Evolutionary conservation across 2,113 vertebrate genomes (phyloP), one percentile per base, ranked within the genome.

Genomic region (Chlorodrepanis virens): DNA sequence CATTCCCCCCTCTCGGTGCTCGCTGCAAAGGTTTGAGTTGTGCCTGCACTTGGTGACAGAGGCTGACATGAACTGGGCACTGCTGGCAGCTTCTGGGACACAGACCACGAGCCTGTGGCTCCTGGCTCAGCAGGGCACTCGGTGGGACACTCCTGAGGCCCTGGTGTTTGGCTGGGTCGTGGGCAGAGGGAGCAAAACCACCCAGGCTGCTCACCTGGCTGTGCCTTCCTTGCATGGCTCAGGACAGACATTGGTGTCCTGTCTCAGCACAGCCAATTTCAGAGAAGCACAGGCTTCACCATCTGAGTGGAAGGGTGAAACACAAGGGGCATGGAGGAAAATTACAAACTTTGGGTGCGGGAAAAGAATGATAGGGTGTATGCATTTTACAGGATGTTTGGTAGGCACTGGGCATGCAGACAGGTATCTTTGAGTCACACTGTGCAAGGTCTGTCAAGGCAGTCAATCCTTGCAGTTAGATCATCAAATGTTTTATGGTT

Each of bases 91-190:
- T 35, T 28, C 20, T 61, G 63, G 40, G n/a, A 17, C 8, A 31
- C 22, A 40, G 28, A 25, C 44, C 20, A 3, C 6, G 45, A 75
- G 81, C 12, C 64, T 23, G 10, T 67, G 52, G 60, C 53, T 50
- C 50, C 37, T 21, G 16, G 42, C 22, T 88, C 11, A 13, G 44
- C 8, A 12, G 8, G 8, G 6, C 40, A 14, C 59, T 37, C 42
- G 5, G 0, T 0, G 2, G 15, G 33, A 2, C 27, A 42, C 23
- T 3, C 0, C 11, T 56, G 20, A n/a, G 8, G 24, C 18, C 5
- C 14, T 12, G 2, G 9, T 5, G 5, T 53, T n/a, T 29, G 39
- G 12, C 53, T 68, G 44, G 29, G 27, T 24, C 5, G 18, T n/a
- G 56, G 33, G 28, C 39, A 52, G 25, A 60, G 28, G 12, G 39